These are phyloP conservation scores for Volucella bombylans DNA, from an alignment of 2,888 invertebrate genomes.

Conservation along the genomic window DNA sequence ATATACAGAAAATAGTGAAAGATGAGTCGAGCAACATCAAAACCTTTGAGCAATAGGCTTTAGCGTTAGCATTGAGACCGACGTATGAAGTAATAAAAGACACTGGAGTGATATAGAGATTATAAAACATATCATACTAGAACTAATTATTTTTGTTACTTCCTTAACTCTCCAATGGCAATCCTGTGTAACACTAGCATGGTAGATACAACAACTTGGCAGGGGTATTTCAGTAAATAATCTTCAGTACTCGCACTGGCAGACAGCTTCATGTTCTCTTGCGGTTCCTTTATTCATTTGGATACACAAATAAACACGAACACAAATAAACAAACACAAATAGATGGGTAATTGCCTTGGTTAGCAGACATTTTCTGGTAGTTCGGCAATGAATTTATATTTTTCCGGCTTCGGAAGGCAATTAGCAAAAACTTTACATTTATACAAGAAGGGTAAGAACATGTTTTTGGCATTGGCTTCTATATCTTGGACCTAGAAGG, in stretches of 20 bases:
- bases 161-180: no score
- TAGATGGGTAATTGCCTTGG: constrained; percentile 47
- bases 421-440: constrained; percentile 41
- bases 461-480: no score
- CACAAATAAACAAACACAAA: background rate
- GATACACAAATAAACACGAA: background rate
- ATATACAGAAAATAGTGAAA: no score
- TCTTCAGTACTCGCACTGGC: constrained; percentile 52
- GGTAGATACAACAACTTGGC: constrained; percentile 47
- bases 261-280: constrained; percentile 39
- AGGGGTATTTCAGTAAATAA: constrained; percentile 60
- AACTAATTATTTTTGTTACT: no score
- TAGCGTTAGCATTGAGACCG: no score
- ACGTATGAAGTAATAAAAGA: no score
- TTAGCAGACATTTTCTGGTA: constrained; percentile 40
- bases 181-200: background rate
- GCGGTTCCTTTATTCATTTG: background rate
- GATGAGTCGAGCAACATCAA: no score
- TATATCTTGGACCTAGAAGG: no score
- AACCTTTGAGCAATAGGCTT: no score
- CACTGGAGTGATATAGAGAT: no score
- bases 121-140: no score
- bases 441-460: constrained; percentile 12
- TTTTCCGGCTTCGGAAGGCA: constrained; percentile 17
- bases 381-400: background rate